Percentiles rank a stretch among this genome's conserved stretches.
phyloP scores from a whole-genome alignment of 2,888 invertebrate genomes.

The Cybosia mesomella region DNA sequence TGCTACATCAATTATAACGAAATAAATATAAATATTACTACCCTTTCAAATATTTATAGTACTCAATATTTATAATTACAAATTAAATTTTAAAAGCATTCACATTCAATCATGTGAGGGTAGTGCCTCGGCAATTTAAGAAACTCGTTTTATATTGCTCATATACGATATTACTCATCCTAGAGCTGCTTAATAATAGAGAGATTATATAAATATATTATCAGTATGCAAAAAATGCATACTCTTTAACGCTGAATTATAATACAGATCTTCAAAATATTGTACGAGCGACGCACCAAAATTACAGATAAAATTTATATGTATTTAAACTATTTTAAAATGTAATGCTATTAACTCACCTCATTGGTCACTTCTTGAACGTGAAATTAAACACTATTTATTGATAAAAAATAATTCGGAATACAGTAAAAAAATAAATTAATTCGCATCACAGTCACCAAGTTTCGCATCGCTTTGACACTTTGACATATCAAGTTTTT shows the following conservation, averaged over 20 bases:
- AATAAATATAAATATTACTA: no score
- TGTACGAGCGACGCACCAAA: conserved; percentile 20
- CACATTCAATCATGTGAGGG: neutral
- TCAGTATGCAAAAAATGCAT: conserved; percentile 30
- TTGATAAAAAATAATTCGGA: conserved; percentile 25
- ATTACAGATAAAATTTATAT: neutral
- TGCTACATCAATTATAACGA: no score
- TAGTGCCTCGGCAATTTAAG: neutral
- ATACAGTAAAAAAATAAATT: conserved; percentile 35
- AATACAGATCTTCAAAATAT: conserved; percentile 27
- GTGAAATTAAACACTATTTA: conserved; percentile 27
- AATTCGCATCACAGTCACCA: conserved; percentile 22
- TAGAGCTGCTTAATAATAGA: neutral
- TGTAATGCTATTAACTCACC: conserved; percentile 44
- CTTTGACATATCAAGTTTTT: conserved; percentile 25
- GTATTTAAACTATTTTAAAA: neutral
- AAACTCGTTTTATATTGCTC: neutral
- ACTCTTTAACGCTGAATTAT: conserved; percentile 1
- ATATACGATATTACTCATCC: neutral
- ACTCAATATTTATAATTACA: no score
- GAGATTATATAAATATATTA: conserved; percentile 20
- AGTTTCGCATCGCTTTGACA: conserved; percentile 28
- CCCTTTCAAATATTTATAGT: no score
- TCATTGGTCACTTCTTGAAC: conserved; percentile 50
- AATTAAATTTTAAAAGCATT: neutral